phyloP scores from a whole-genome alignment of 2,113 vertebrate species.

The Genyomyrus donnyi region DNA sequence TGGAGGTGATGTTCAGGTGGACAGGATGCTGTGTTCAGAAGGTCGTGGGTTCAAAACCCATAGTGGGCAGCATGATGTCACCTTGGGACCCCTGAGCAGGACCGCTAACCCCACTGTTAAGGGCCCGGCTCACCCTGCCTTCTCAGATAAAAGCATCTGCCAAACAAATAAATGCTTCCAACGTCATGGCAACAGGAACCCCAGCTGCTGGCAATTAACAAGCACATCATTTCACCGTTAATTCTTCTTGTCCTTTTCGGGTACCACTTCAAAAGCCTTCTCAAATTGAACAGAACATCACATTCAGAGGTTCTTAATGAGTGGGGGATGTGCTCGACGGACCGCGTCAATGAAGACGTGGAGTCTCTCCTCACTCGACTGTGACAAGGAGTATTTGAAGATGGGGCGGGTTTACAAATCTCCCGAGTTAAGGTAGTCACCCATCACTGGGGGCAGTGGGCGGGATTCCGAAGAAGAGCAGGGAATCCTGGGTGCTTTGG shows the following conservation, averaged over 20 bases:
- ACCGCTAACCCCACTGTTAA: neutral
- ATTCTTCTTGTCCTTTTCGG: conserved; percentile 7
- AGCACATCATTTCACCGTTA: neutral
- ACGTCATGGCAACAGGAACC: neutral
- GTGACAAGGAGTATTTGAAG: conserved; percentile 55
- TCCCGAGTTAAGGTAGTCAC: conserved; percentile 37
- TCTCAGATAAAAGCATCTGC: neutral
- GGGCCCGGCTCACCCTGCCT: neutral
- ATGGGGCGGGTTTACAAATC: conserved; percentile 42
- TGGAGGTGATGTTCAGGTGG: neutral
- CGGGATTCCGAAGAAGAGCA: neutral
- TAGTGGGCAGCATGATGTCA: neutral
- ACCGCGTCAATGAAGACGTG: conserved; percentile 27
- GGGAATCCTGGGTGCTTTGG: neutral
- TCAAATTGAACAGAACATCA: neutral
- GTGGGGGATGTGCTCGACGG: neutral
- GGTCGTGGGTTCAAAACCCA: neutral
- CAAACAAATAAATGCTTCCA: neutral
- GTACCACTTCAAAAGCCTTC: neutral
- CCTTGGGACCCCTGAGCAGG: neutral
- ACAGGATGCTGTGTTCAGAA: neutral
- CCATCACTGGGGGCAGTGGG: conserved; percentile 37
- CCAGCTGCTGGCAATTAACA: neutral
- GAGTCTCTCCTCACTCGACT: conserved; percentile 43
- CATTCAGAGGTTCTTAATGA: neutral